These are phyloP conservation scores for Cinclus mexicanus DNA, from an alignment of 2,113 vertebrate genomes.

Conservation along the genomic window DNA sequence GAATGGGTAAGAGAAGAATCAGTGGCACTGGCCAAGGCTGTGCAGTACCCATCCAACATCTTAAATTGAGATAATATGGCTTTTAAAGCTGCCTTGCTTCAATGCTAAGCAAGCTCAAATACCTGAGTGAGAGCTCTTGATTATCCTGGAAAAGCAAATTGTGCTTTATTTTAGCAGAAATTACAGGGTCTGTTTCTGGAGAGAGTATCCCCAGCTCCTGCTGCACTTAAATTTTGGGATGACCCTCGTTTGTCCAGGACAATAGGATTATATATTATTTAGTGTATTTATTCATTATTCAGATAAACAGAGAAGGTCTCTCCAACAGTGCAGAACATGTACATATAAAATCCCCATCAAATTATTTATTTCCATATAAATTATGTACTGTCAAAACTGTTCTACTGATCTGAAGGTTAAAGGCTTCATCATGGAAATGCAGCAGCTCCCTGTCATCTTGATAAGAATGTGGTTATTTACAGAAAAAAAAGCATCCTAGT, in stretches of 20 bases:
- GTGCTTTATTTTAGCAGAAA: neutral
- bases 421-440: neutral
- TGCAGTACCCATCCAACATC: neutral
- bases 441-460: neutral
- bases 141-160: neutral
- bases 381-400: slow-evolving; percentile 40
- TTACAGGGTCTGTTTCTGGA: neutral
- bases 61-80: neutral
- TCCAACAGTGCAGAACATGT: neutral
- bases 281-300: slow-evolving; percentile 23
- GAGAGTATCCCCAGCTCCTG: neutral
- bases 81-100: neutral
- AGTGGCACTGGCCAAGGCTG: neutral
- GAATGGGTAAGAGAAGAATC: neutral
- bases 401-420: slow-evolving; percentile 49
- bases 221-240: neutral
- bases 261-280: slow-evolving; percentile 3
- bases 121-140: neutral
- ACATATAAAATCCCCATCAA: neutral
- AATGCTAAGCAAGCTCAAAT: neutral
- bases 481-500: neutral
- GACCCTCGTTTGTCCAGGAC: neutral
- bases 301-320: neutral
- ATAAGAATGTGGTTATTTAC: slow-evolving; percentile 14
- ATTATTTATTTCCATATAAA: slow-evolving; percentile 50